These are phyloP conservation scores for Dastarcus helophoroides DNA, from an alignment of 2,888 invertebrate genomes.

Conservation along the genomic window DNA sequence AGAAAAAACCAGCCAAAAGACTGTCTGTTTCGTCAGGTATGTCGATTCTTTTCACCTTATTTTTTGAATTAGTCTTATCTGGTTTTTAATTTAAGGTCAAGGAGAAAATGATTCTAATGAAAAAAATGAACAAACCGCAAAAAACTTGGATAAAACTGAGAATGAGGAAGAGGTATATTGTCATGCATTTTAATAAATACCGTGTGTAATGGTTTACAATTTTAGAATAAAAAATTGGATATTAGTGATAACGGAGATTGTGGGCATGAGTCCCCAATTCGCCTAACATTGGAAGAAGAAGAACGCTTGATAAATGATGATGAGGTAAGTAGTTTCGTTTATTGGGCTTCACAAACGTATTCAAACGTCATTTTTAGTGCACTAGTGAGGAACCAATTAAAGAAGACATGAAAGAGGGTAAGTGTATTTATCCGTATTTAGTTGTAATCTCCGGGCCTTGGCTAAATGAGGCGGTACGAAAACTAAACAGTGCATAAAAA, in stretches of 20 bases:
- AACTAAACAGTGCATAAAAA: too few species aligned
- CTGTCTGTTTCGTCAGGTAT: constrained; percentile 36
- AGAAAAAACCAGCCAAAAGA: constrained; percentile 39
- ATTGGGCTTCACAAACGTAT: too few species aligned
- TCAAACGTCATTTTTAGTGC: too few species aligned
- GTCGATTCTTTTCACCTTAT: too few species aligned
- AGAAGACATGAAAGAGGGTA: too few species aligned
- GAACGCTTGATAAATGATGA: constrained; percentile 28
- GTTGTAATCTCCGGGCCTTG: too few species aligned
- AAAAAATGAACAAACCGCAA: not conserved
- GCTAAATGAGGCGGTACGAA: too few species aligned
- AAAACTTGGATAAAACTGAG: not conserved
- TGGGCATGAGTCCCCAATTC: constrained; percentile 23
- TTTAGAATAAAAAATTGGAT: not conserved
- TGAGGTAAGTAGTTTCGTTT: constrained; percentile 21
- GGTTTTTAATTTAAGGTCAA: not conserved
- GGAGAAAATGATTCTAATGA: not conserved
- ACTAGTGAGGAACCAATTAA: too few species aligned
- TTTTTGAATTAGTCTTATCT: too few species aligned
- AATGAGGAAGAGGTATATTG: not conserved
- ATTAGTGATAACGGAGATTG: constrained; percentile 10
- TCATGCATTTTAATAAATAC: not conserved
- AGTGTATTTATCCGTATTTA: too few species aligned
- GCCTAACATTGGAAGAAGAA: constrained; percentile 29
- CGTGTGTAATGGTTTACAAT: not conserved